Evolutionary conservation across 2,888 invertebrate genomes (phyloP).

Genomic region (Hyalella azteca): DNA sequence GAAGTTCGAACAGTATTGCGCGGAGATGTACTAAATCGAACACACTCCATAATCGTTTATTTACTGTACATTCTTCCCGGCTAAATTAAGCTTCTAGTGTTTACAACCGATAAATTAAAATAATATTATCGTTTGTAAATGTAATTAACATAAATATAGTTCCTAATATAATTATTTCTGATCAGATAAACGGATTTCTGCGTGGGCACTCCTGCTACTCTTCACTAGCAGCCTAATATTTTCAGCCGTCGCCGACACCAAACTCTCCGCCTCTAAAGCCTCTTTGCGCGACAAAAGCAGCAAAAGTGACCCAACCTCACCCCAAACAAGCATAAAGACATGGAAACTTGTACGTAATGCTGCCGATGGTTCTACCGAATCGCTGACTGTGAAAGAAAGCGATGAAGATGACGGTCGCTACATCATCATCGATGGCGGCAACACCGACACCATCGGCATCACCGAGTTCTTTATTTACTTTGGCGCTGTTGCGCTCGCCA

Average conservation of each 20-base stretch:
- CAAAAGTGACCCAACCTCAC: background rate
- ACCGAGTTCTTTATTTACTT: conserved; percentile 28
- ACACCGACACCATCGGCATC: conserved; percentile 27
- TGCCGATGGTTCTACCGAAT: background rate
- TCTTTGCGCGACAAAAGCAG: too few species aligned
- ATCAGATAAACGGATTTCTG: background rate
- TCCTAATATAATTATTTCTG: too few species aligned
- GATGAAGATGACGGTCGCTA: conserved; percentile 10
- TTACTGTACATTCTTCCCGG: too few species aligned
- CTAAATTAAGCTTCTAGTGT: too few species aligned
- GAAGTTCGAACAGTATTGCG: too few species aligned
- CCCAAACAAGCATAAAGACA: background rate
- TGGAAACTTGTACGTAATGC: conserved; percentile 1
- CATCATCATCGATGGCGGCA: conserved; percentile 36
- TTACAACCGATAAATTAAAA: too few species aligned
- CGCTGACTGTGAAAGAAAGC: background rate
- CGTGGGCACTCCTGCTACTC: background rate
- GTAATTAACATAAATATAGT: too few species aligned
- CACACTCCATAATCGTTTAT: too few species aligned
- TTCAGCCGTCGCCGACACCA: background rate
- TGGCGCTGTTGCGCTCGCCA: conserved; percentile 16
- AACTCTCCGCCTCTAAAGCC: background rate
- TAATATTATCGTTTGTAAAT: too few species aligned
- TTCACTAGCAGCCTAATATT: background rate
- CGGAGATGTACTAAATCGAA: too few species aligned